A percentile compares a stretch with the other conserved stretches of the same genome.
Evolutionary conservation across 2,888 invertebrate genomes (phyloP).

Genomic region (Gastrophysa polygoni): DNA sequence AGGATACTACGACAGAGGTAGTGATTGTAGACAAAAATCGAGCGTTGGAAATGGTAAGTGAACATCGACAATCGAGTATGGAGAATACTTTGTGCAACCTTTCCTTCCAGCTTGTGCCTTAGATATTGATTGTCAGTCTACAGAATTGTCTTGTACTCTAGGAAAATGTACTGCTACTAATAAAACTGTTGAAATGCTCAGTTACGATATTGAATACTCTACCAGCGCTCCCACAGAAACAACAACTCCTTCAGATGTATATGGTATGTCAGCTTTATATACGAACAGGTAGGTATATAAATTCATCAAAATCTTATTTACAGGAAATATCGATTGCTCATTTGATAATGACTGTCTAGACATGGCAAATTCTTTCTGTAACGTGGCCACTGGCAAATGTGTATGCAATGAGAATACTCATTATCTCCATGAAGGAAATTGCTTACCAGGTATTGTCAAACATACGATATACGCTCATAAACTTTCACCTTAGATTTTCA

Average conservation of each 20-base stretch:
- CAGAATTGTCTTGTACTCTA: constrained; percentile 24
- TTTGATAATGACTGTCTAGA: constrained; percentile 30
- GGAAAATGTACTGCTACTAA: constrained; percentile 30
- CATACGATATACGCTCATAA: neutral
- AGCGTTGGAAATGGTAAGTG: constrained; percentile 19
- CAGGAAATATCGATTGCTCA: constrained; percentile 19
- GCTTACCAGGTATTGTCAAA: constrained; percentile 23
- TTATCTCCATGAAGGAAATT: constrained; percentile 22
- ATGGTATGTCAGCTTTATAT: neutral
- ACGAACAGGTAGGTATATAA: neutral
- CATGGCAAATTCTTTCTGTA: constrained; percentile 34
- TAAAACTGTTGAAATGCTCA: neutral
- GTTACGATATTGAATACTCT: neutral
- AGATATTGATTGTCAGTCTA: constrained; percentile 34
- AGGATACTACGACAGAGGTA: constrained; percentile 39
- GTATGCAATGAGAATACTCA: constrained; percentile 17
- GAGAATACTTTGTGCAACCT: neutral
- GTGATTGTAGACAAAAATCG: constrained; percentile 40
- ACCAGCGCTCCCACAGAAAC: neutral
- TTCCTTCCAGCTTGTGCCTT: constrained; percentile 36
- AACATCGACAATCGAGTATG: neutral
- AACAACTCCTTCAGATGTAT: neutral
- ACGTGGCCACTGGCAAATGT: constrained; percentile 26
- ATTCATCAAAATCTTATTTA: constrained; percentile 2
- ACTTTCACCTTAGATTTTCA: neutral